Evolutionary conservation across 2,113 vertebrate genomes (phyloP), one percentile per base, ranked within the genome.

Genomic region (Labeo rohita): DNA sequence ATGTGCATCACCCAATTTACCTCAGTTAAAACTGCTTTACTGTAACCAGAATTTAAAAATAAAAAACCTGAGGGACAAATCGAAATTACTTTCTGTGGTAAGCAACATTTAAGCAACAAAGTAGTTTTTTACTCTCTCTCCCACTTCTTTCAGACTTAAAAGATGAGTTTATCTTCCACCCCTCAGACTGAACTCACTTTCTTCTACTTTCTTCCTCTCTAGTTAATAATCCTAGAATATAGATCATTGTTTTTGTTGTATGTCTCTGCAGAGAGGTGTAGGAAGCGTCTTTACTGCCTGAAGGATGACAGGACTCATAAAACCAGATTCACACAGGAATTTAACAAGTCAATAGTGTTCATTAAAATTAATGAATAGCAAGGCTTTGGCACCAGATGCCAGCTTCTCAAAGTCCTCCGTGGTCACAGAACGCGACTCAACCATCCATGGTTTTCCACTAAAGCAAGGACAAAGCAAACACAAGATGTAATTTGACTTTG

Each of bases 321-420:
- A 68, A 21, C 8, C 45, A 52, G 77, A 89, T 83, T 85, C 68
- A 66, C 15, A 28, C 0, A 52, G 45, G 75, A 90, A 84, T 89
- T 84, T 47, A 50, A 74, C 56, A 65, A 87, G 87, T 91, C 63
- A 34, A 56, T 75, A 79, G 83, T 80, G 86, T 90, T 86, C 84
- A 91, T 92, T 90, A 18, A 87, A 86, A 85, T 85, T 59, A 89
- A 88, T 88, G 82, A 91, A 78, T 70, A 87, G 80, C 56, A 54
- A 68, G 61, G 70, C 78, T 23, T 52, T 45, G 52, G 78, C 76
- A 85, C 76, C 87, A 90, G 87, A 91, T 90, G 88, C 83, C 85
- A 63, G 75, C 84, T 52, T 83, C 83, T 81, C 52, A 68, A 43
- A 82, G 63, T 82, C 80, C 84, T 85, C 15, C 1, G 61, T 61